phyloP scores from a whole-genome alignment of 2,113 vertebrate genomes.

The Xenus cinereus region DNA sequence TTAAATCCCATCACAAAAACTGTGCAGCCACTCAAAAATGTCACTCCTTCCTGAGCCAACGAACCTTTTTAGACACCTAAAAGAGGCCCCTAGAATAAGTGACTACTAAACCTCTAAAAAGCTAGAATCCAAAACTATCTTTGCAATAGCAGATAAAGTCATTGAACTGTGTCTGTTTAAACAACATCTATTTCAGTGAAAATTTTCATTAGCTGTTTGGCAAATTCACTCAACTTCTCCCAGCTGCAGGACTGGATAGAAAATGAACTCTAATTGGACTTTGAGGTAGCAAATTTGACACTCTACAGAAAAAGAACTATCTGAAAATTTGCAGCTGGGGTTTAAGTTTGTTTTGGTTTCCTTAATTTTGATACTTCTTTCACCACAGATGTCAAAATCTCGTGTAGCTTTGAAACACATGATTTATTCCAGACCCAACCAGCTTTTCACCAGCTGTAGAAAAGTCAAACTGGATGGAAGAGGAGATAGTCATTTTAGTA shows the following conservation, averaged over 20 bases:
- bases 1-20: background rate
- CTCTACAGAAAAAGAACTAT: constrained; percentile 33
- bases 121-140: background rate
- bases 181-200: constrained; percentile 41
- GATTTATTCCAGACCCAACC: constrained; percentile 29
- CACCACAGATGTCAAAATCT: constrained; percentile 45
- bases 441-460: constrained; percentile 46
- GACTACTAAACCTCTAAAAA: background rate
- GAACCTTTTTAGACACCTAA: background rate
- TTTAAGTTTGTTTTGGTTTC: constrained; percentile 56
- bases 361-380: constrained; percentile 57
- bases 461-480: constrained; percentile 25
- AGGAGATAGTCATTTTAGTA: constrained; percentile 30
- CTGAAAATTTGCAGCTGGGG: constrained; percentile 50
- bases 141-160: background rate
- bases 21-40: background rate
- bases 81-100: background rate
- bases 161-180: constrained; percentile 38
- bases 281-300: constrained; percentile 49
- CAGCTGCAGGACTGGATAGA: constrained; percentile 48
- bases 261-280: constrained; percentile 59
- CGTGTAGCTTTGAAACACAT: constrained; percentile 24
- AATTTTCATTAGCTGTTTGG: constrained; percentile 56
- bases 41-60: background rate
- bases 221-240: constrained; percentile 45